phyloP scores from a whole-genome alignment of 2,113 vertebrate species.

The Micromys minutus region DNA sequence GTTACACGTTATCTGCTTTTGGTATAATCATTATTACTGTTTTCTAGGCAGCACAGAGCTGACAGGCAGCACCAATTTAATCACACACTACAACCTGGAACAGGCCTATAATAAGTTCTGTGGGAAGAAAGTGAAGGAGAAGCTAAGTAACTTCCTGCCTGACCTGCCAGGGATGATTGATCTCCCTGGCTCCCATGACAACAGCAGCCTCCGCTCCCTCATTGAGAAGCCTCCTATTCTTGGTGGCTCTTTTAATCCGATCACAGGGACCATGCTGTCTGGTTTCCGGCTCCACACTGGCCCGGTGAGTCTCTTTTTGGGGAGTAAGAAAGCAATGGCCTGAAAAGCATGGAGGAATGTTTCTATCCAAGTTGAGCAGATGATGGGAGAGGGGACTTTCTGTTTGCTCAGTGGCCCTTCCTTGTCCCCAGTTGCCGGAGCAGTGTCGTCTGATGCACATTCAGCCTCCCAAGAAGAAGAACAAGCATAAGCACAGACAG shows the following conservation, averaged over 20 bases:
- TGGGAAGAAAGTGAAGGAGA: slow-evolving; percentile 99
- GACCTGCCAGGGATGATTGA: slow-evolving; percentile 99
- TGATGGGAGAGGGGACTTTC: background rate
- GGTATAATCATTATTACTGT: background rate
- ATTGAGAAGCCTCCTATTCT: slow-evolving; percentile 98
- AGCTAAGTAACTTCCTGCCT: slow-evolving; percentile 98
- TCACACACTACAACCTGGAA: slow-evolving; percentile 97
- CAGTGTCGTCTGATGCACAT: slow-evolving; percentile 98
- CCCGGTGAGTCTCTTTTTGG: slow-evolving; percentile 87
- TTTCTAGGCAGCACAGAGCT: slow-evolving; percentile 92
- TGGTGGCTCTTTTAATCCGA: slow-evolving; percentile 94
- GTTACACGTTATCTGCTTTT: background rate
- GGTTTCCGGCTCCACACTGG: slow-evolving; percentile 97
- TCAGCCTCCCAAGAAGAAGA: slow-evolving; percentile 98
- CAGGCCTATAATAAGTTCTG: slow-evolving; percentile 98
- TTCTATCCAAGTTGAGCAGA: background rate
- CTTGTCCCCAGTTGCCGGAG: slow-evolving; percentile 90
- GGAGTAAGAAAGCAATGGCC: background rate
- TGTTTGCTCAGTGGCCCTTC: background rate
- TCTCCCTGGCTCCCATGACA: slow-evolving; percentile 94
- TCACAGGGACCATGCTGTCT: slow-evolving; percentile 95
- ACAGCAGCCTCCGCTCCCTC: slow-evolving; percentile 95
- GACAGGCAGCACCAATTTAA: slow-evolving; percentile 97
- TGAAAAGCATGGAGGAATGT: background rate
- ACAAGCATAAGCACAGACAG: slow-evolving; percentile 97